A percentile compares a stretch with the other conserved stretches of the same genome.
Evolutionary conservation across 92 coral and sea anemone species (phyloP).

Genomic region (Paragorgia papillata): DNA sequence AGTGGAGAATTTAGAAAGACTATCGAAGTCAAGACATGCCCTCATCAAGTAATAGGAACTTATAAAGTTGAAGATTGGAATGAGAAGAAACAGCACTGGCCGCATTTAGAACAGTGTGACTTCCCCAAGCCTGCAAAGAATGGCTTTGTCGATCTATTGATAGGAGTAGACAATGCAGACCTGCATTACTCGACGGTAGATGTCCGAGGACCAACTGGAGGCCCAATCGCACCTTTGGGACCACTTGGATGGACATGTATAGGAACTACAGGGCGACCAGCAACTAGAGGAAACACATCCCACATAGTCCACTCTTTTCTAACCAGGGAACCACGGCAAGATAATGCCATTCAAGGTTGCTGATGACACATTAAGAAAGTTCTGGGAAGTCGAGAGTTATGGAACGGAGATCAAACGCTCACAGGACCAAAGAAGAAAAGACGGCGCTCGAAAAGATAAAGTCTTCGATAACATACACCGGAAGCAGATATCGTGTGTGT

Average conservation of each 20-base stretch:
- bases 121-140: conserved; percentile 63
- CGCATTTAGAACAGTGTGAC: conserved; percentile 58
- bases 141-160: conserved; percentile 57
- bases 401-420: conserved; percentile 17
- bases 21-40: conserved; percentile 13
- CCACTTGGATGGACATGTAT: conserved; percentile 10
- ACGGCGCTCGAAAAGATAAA: conserved; percentile 8
- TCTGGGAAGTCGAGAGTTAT: conserved; percentile 26
- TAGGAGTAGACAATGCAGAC: conserved; percentile 8
- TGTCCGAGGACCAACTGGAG: background rate
- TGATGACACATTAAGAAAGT: conserved; percentile 18
- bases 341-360: background rate
- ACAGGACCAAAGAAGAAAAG: conserved; percentile 29
- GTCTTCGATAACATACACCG: conserved; percentile 24
- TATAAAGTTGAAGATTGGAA: conserved; percentile 66
- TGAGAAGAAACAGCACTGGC: conserved; percentile 49
- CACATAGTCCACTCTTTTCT: background rate
- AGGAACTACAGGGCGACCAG: background rate
- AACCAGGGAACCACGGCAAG: background rate
- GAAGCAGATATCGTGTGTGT: background rate
- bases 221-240: conserved; percentile 5
- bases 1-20: conserved; percentile 6
- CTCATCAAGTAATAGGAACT: conserved; percentile 44
- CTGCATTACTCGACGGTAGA: conserved; percentile 4
- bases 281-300: background rate